A percentile compares a stretch with the other conserved stretches of the same genome.
phyloP scores from a whole-genome alignment of 2,797 vertebrate genomes.

The Stomatorhinus walkeri region DNA sequence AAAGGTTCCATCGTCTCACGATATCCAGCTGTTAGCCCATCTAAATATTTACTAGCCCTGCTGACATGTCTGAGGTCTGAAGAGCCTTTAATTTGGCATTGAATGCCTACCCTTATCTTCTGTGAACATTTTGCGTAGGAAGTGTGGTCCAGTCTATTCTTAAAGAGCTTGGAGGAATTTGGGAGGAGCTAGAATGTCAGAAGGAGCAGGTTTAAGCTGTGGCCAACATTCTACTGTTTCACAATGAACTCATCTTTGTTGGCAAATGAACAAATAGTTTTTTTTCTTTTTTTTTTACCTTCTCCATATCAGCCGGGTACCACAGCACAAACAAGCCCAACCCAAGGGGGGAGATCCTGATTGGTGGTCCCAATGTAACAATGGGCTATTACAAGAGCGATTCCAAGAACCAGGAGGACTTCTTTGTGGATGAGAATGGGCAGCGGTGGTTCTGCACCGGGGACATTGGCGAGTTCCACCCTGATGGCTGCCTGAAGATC shows the following conservation, averaged over 20 bases:
- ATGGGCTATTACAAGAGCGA: constrained; percentile 90
- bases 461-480: constrained; percentile 85
- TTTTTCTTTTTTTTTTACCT: not conserved
- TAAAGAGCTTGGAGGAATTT: not conserved
- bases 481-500: constrained; percentile 87
- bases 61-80: constrained; percentile 8
- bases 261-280: not conserved
- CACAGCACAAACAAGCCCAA: constrained; percentile 77
- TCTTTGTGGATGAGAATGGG: constrained; percentile 73
- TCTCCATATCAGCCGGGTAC: constrained; percentile 69
- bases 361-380: constrained; percentile 84
- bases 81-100: not conserved
- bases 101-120: not conserved
- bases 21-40: not conserved
- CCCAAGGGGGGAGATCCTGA: constrained; percentile 85
- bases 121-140: not conserved
- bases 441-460: constrained; percentile 93
- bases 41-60: constrained; percentile 19
- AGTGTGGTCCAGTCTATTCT: constrained; percentile 3
- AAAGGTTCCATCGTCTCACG: not conserved
- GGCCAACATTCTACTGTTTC: not conserved
- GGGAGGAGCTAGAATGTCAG: not conserved
- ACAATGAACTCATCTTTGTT: not conserved
- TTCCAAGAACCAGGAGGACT: constrained; percentile 68
- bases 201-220: not conserved